These are phyloP conservation scores for Albula goreensis DNA, from an alignment of 2,113 vertebrate genomes.

Conservation along the genomic window DNA sequence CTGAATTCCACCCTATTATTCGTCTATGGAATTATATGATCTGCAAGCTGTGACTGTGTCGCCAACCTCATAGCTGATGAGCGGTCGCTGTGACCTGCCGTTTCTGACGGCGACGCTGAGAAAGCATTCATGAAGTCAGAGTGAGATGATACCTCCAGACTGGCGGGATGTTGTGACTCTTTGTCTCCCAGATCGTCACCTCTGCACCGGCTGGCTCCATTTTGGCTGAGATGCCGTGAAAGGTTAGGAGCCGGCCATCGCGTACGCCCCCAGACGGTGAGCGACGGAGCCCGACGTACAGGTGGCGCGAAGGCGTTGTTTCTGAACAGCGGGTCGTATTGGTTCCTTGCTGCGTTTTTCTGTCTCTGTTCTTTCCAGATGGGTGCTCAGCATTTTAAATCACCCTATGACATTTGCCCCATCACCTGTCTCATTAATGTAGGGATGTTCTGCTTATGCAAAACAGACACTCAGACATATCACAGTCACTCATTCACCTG, in stretches of 20 bases:
- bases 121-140: neutral
- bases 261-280: neutral
- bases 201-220: neutral
- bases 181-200: neutral
- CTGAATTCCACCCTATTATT: neutral
- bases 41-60: neutral
- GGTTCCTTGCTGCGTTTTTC: neutral
- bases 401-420: neutral
- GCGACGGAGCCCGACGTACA: neutral
- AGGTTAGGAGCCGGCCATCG: neutral
- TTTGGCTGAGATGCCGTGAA: neutral
- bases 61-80: neutral
- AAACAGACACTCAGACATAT: neutral
- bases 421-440: neutral
- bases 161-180: neutral
- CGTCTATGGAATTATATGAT: neutral
- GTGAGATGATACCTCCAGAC: neutral
- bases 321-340: neutral
- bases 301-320: neutral
- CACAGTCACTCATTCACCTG: neutral
- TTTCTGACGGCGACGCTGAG: neutral
- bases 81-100: neutral
- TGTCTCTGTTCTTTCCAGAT: neutral
- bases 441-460: neutral
- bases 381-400: neutral